Base-by-base conservation (phyloP, 2,888 invertebrate species). In the Volucella bombylans region DNA sequence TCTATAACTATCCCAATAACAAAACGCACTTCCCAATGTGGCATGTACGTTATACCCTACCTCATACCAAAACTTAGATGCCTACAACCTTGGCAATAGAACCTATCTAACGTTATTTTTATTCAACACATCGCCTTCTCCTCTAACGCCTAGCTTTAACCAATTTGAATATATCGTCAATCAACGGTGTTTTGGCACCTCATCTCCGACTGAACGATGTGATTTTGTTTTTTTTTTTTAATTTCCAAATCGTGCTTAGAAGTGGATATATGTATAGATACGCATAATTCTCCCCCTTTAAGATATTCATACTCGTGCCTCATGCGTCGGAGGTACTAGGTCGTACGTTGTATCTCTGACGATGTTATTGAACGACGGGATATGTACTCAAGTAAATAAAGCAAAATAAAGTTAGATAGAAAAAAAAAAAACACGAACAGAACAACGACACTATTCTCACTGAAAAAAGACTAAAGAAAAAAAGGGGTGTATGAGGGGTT, bases 61-160 rank as follows among this genome's bases (percentile, higher is more conserved):
- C 83, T 69, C 64, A 79, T 79, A 79, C 38, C 54, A 83, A 74
- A 74, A 57, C 6, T 8, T 38, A 73, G 72, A 79, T 57, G 49
- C 83, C 65, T 76, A 78, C 59, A 83, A 68, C 69, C 50, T 69
- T 65, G 49, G 38, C 50, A 50, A 65, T 11, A 18, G 65, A 74
- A 74, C 79, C 71, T 80, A 80, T 15, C 64, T 61, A 76, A 52
- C 61, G 18, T 65, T 77, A 55, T 62, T 77, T 69, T 23, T 65
- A 61, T 62, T 67, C 49, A 55, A 31, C 31, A 31, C 31, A 31
- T 31, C 31, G 31, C 57, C 54, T 12, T 12, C 69, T 69, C 61
- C 45, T 68, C 52, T 18, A 23, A 39, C 64, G n/a, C 12, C 54
- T 9, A 50, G n/a, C 59, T 59, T 69, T 71, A 71, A 65, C 76